Evolutionary conservation across 37 sponge, comb jelly and placozoan genomes (phyloP).

Genomic region (Lycopodina hypogea): DNA sequence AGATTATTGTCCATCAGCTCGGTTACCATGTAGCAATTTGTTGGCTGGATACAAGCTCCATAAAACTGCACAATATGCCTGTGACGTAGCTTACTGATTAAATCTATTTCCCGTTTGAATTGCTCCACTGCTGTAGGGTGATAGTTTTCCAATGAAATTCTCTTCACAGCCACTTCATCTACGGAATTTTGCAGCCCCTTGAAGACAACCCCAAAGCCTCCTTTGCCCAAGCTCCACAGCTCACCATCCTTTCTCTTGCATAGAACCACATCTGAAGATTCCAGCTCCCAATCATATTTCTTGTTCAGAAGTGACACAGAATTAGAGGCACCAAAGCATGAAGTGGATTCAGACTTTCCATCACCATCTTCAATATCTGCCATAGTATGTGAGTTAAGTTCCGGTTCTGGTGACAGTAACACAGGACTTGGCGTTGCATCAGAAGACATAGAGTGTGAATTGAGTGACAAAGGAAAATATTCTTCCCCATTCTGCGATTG

Average conservation of each 20-base stretch:
- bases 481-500: not conserved
- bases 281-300: conserved; percentile 82
- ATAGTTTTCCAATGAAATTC: conserved; percentile 37
- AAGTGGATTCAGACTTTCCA: not conserved
- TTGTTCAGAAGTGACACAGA: not conserved
- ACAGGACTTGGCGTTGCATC: not conserved
- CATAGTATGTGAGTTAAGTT: not conserved
- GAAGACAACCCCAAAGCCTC: conserved; percentile 87
- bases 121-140: conserved; percentile 24
- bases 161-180: conserved; percentile 90
- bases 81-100: conserved; percentile 84
- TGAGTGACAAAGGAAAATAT: not conserved
- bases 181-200: conserved; percentile 78
- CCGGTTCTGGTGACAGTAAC: not conserved
- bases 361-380: not conserved
- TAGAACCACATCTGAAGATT: conserved; percentile 63
- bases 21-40: conserved; percentile 85
- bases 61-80: conserved; percentile 93
- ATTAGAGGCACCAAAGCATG: not conserved
- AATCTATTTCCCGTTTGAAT: conserved; percentile 80
- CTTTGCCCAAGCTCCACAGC: conserved; percentile 79
- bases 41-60: conserved; percentile 85
- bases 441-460: not conserved
- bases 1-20: conserved; percentile 87
- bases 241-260: conserved; percentile 69